Evolutionary conservation across 2,113 vertebrate species (phyloP).

Genomic region (Callaeas wilsoni): DNA sequence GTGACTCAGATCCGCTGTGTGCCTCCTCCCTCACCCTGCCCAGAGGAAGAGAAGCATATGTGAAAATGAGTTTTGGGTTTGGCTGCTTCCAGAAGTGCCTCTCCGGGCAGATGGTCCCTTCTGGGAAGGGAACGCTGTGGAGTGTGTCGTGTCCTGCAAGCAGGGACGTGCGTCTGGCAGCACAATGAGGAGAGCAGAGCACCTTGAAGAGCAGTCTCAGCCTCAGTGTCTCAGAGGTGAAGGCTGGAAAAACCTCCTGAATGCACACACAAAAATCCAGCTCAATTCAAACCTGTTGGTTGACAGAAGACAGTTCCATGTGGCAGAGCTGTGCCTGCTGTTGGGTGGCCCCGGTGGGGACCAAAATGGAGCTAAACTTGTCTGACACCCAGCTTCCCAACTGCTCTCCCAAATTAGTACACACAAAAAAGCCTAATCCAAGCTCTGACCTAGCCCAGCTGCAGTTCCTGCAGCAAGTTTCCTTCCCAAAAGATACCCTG

Average conservation of each 20-base stretch:
- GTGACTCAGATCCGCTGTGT: not conserved
- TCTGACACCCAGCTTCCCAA: not conserved
- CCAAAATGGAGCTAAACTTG: not conserved
- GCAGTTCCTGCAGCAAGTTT: not conserved
- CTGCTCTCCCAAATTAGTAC: not conserved
- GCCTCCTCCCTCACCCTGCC: not conserved
- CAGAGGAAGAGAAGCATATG: not conserved
- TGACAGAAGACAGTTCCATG: not conserved
- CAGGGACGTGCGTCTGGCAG: fast-evolving
- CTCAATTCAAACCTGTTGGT: not conserved
- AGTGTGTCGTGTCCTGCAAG: fast-evolving
- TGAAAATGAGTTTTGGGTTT: not conserved
- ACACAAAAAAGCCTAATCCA: not conserved
- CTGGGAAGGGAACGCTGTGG: not conserved
- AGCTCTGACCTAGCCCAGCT: not conserved
- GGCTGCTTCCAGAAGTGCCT: not conserved
- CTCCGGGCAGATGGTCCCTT: not conserved
- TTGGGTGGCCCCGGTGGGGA: not conserved
- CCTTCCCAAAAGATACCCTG: not conserved
- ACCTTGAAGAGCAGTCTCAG: not conserved
- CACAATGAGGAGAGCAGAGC: not conserved
- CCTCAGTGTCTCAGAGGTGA: not conserved
- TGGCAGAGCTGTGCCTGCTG: not conserved
- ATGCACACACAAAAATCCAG: not conserved
- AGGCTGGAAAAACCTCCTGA: not conserved